Evolutionary conservation across 2,797 vertebrate species (phyloP).

Genomic region (Mus spretus): DNA sequence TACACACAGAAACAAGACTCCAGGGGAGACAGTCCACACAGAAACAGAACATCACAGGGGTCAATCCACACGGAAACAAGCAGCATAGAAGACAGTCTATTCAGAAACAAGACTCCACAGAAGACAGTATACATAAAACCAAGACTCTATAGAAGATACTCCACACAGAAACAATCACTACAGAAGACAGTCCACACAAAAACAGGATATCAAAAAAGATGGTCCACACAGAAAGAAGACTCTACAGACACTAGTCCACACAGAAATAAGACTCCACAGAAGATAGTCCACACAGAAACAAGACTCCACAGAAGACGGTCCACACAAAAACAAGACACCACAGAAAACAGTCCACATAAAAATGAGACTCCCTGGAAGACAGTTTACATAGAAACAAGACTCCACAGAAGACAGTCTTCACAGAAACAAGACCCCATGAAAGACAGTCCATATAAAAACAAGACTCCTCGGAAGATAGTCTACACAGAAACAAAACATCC

Average conservation of each 20-base stretch:
- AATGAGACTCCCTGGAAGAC: not conserved
- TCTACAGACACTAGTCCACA: not conserved
- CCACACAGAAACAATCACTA: not conserved
- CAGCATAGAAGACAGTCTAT: not conserved
- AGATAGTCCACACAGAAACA: not conserved
- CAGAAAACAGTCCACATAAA: not conserved
- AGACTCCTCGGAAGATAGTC: not conserved
- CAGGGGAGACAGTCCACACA: not conserved
- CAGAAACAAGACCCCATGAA: not conserved
- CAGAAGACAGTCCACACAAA: not conserved
- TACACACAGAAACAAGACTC: not conserved
- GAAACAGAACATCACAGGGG: not conserved
- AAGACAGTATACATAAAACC: not conserved
- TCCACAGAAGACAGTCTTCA: not conserved
- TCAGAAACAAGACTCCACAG: not conserved
- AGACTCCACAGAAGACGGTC: not conserved
- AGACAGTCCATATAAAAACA: not conserved
- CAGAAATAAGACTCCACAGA: not conserved
- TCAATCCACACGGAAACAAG: not conserved
- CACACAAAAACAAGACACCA: not conserved
- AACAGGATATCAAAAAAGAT: not conserved
- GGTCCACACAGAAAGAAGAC: not conserved
- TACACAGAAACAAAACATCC: not conserved
- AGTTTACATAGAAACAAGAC: not conserved
- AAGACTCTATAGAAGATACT: not conserved